Percentiles rank a stretch among this genome's conserved stretches.
These are phyloP conservation scores for Sylvicola cinctus DNA, from an alignment of 2,888 invertebrate genomes.

Conservation along the genomic window DNA sequence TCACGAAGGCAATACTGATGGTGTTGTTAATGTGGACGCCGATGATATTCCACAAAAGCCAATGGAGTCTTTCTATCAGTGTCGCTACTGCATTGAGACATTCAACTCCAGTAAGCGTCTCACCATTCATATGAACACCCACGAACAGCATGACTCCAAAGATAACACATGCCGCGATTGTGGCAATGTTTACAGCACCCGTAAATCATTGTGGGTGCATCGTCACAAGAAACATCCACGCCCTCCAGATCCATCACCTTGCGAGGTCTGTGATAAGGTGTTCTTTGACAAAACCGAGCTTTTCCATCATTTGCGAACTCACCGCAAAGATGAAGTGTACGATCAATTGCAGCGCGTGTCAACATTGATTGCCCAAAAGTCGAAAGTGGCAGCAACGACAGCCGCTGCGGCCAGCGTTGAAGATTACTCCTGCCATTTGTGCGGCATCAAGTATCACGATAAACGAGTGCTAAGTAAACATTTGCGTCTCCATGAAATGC, in stretches of 20 bases:
- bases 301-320: conserved; percentile 17
- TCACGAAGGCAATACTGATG: conserved; percentile 9
- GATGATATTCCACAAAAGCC: conserved; percentile 6
- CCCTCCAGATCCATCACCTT: conserved; percentile 22
- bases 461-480: conserved; percentile 23
- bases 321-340: conserved; percentile 5
- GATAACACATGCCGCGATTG: conserved; percentile 27
- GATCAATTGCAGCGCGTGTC: conserved; percentile 12
- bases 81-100: conserved; percentile 25
- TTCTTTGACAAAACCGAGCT: conserved; percentile 25
- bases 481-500: conserved; percentile 22
- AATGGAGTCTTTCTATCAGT: conserved; percentile 19
- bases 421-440: conserved; percentile 16
- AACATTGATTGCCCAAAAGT: conserved; percentile 8
- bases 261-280: conserved; percentile 22
- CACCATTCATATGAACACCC: conserved; percentile 25
- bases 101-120: conserved; percentile 25
- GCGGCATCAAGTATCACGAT: conserved; percentile 21
- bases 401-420: background rate
- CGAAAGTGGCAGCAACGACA: background rate
- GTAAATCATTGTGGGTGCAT: conserved; percentile 26
- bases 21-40: conserved; percentile 5
- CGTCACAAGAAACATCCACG: conserved; percentile 26
- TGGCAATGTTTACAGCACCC: conserved; percentile 24
- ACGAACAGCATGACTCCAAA: conserved; percentile 24